phyloP scores from a whole-genome alignment of 2,888 invertebrate species.

The Lasioglossum leucozonium region DNA sequence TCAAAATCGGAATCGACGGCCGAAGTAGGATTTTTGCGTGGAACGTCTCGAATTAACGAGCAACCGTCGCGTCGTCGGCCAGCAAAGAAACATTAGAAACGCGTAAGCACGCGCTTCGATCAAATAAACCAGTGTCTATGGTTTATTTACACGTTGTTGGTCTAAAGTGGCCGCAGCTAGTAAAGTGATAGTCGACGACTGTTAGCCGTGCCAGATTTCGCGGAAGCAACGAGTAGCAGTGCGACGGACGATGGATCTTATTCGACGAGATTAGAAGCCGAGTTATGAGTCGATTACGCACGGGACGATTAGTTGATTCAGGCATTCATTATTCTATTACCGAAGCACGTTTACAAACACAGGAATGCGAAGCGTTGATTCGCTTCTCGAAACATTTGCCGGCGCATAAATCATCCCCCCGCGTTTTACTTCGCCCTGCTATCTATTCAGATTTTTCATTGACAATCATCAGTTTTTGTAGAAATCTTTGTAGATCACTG shows the following conservation, averaged over 20 bases:
- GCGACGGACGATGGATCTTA: constrained; percentile 56
- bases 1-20: no score
- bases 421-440: neutral
- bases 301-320: constrained; percentile 44
- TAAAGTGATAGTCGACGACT: constrained; percentile 76
- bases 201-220: constrained; percentile 70
- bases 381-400: constrained; percentile 10
- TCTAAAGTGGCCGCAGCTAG: constrained; percentile 70
- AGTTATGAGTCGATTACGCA: constrained; percentile 45
- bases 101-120: constrained; percentile 31
- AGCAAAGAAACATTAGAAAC: neutral
- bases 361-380: neutral
- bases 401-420: no score
- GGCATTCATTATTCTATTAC: constrained; percentile 47
- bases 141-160: constrained; percentile 77
- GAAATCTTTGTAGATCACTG: no score
- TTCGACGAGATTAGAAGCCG: constrained; percentile 63
- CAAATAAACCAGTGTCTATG: constrained; percentile 60
- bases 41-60: neutral
- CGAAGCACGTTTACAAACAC: constrained; percentile 43
- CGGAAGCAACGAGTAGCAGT: constrained; percentile 57
- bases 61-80: no score
- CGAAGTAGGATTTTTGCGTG: no score
- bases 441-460: no score
- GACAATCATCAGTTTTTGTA: no score